Conservation (phyloP, 1,140 invertebrate species). For the Lasaia peninsularis region DNA sequence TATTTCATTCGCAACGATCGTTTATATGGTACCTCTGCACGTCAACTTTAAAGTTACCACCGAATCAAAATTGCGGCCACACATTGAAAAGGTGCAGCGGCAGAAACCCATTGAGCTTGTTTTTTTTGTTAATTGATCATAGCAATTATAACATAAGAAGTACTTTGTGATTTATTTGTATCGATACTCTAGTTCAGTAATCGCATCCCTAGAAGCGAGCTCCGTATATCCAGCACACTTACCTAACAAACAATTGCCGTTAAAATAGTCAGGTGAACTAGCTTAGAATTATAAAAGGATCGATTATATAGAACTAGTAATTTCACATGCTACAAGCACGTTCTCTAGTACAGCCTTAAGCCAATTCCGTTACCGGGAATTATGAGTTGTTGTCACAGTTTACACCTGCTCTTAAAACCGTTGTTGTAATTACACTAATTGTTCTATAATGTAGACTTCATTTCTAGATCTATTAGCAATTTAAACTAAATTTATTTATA, state of each 20-base stretch:
- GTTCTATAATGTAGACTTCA: slow-evolving; percentile 34
- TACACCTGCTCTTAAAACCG: slow-evolving; percentile 69
- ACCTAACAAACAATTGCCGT: slow-evolving; percentile 55
- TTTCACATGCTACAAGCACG: slow-evolving; percentile 63
- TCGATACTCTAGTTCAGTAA: background rate
- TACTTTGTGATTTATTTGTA: background rate
- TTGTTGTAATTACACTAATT: slow-evolving; percentile 68
- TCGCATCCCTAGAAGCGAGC: slow-evolving; percentile 14
- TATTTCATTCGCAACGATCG: too few relatives aligned
- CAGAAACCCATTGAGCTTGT: too few relatives aligned
- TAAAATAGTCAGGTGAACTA: slow-evolving; percentile 55
- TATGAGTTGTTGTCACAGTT: slow-evolving; percentile 59
- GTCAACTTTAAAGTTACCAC: too few relatives aligned
- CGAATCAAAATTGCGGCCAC: too few relatives aligned
- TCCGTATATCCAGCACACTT: slow-evolving; percentile 31
- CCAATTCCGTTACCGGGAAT: slow-evolving; percentile 69
- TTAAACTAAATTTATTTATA: slow-evolving; percentile 1
- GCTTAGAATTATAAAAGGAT: slow-evolving; percentile 64
- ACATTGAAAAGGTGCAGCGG: too few relatives aligned
- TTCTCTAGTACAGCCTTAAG: slow-evolving; percentile 65
- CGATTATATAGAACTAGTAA: slow-evolving; percentile 65
- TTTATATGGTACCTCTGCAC: too few relatives aligned
- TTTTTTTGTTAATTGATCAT: too few relatives aligned
- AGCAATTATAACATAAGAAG: too few relatives aligned
- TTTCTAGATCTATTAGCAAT: slow-evolving; percentile 12